These are phyloP conservation scores for Dinomys branickii DNA, from an alignment of 2,113 vertebrate genomes.

Conservation along the genomic window DNA sequence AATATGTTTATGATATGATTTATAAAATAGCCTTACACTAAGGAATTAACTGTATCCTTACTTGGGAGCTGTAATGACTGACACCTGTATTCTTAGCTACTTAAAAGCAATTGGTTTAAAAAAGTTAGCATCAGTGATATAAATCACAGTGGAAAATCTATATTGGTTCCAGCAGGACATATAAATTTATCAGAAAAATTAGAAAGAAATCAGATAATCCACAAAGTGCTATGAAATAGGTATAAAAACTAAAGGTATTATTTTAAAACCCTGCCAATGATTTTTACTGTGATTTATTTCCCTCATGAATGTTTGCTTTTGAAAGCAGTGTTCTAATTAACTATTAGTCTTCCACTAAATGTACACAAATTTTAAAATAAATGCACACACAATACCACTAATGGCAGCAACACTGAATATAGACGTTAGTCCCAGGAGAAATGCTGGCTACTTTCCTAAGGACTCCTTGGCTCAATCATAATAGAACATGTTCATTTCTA, in stretches of 20 bases:
- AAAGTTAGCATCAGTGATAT: neutral
- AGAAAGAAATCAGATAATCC: neutral
- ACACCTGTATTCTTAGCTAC: neutral
- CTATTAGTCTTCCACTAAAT: neutral
- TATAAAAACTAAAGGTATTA: neutral
- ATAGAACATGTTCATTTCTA: neutral
- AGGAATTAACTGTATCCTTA: neutral
- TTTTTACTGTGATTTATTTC: neutral
- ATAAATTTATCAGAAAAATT: neutral
- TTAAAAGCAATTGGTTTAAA: neutral
- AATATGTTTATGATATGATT: neutral
- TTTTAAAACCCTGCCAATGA: neutral
- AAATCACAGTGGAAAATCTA: neutral
- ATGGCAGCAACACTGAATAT: neutral
- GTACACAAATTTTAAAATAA: neutral
- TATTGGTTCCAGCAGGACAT: neutral
- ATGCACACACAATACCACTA: neutral
- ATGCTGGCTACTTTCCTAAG: neutral
- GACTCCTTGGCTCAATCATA: neutral
- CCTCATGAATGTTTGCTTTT: neutral
- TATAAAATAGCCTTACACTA: neutral
- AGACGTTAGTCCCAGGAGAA: neutral
- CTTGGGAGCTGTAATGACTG: neutral
- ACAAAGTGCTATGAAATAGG: neutral
- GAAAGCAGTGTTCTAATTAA: neutral